Evolutionary conservation across 2,888 invertebrate species (phyloP).

Genomic region (Morpho achilles): DNA sequence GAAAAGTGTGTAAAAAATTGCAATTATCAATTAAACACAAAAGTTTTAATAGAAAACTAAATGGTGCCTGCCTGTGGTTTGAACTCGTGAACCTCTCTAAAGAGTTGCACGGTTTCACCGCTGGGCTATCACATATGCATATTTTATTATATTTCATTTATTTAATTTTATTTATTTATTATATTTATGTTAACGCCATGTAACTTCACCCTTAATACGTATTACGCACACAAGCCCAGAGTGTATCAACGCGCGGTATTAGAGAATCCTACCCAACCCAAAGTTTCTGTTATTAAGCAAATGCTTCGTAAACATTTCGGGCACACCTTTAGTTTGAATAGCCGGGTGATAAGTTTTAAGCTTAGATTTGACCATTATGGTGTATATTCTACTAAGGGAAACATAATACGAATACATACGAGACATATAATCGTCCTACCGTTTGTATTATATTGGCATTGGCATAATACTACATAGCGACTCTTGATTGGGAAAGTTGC

Average conservation of each 20-base stretch:
- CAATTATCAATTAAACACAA: no score
- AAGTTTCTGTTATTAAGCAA: conserved; percentile 79
- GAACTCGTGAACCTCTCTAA: no score
- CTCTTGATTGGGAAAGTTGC: no score
- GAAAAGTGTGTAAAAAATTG: no score
- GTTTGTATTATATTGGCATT: no score
- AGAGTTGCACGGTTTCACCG: no score
- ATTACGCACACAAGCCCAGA: conserved; percentile 40
- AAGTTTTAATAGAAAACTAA: no score
- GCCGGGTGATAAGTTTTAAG: conserved; percentile 60
- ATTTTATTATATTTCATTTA: background rate
- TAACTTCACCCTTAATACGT: conserved; percentile 20
- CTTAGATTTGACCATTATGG: conserved; percentile 42
- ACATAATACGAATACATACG: background rate
- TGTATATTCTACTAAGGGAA: conserved; percentile 19
- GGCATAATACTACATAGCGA: no score
- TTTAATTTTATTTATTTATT: no score
- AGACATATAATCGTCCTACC: no score
- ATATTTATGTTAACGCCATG: conserved; percentile 9
- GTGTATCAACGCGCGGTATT: conserved; percentile 56
- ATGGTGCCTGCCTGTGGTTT: no score
- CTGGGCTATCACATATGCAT: background rate
- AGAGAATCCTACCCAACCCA: conserved; percentile 72
- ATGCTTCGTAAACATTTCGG: conserved; percentile 78
- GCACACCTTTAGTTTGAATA: conserved; percentile 71